Evolutionary conservation across 2,113 vertebrate genomes (phyloP), one percentile per base, ranked within the genome.

Genomic region (Notiomystis cincta): DNA sequence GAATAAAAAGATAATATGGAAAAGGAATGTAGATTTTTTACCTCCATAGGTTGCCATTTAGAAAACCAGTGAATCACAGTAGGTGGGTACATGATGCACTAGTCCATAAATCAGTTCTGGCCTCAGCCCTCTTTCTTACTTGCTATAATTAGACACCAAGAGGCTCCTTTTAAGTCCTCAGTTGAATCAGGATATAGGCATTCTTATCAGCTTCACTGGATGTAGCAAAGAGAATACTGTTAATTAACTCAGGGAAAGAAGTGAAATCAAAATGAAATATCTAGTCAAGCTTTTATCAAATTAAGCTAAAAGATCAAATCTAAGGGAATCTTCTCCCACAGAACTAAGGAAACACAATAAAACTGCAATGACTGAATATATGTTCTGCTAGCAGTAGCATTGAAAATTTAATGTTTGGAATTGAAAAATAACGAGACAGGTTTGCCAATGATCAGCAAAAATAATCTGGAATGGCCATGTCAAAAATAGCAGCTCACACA

Each of bases 171-270:
- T 85, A 64, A 61, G 81, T 45, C 30, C n/a, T 89, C 53, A 53
- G 64, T 14, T 77, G 38, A 73, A 85, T 8, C 45, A 35, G 17
- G 28, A 23, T 77, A 8, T 12, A 71, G 60, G 51, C 57, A 73
- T 57, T 48, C 65, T 82, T 69, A 25, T 61, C 44, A 61, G n/a
- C 54, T 92, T 82, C 56, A 71, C 7, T 86, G 62, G n/a, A 48
- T 8, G 1, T 28, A 89, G 45, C 50, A 77, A 86, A 81, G 8
- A 85, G 54, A 84, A 84, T 65, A 64, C 6, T 57, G 35, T 87
- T 93, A 80, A 85, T 90, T 90, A 91, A 86, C 47, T 73, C 31
- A 20, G 40, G 45, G 73, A 82, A 88, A 92, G 25, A 92, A 91
- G 30, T 48, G 81, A 91, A 93, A 84, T 64, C 3, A 50, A 93